phyloP scores from a whole-genome alignment of 1,140 invertebrate species.

The Aphelenchoides fujianensis region DNA sequence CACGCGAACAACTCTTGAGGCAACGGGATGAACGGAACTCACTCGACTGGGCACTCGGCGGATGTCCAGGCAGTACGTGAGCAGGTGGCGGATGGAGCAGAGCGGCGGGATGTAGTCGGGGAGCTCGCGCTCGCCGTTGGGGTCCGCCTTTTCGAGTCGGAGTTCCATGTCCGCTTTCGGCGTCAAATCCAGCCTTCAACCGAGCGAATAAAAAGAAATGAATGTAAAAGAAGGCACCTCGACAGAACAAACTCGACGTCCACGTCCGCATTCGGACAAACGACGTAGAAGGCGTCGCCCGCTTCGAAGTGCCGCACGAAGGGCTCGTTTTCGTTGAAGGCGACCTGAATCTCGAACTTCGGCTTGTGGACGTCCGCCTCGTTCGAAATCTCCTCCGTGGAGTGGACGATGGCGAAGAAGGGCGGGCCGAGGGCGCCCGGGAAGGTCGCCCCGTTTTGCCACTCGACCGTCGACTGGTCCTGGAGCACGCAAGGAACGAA shows the following conservation, averaged over 20 bases:
- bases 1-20: background rate
- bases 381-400: slow-evolving; percentile 25
- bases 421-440: slow-evolving; percentile 22
- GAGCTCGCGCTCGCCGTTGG: slow-evolving; percentile 62
- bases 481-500: background rate
- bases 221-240: slow-evolving; percentile 23
- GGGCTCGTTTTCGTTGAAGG: slow-evolving; percentile 31
- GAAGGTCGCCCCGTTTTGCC: slow-evolving; percentile 44
- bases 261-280: slow-evolving; percentile 31
- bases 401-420: slow-evolving; percentile 28
- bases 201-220: slow-evolving; percentile 10
- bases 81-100: slow-evolving; percentile 41
- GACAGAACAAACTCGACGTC: slow-evolving; percentile 49
- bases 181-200: slow-evolving; percentile 53
- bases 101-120: slow-evolving; percentile 59
- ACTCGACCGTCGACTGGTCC: slow-evolving; percentile 19
- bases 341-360: slow-evolving; percentile 36
- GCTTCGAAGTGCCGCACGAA: slow-evolving; percentile 34
- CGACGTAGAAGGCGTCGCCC: slow-evolving; percentile 49
- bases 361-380: slow-evolving; percentile 31
- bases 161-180: slow-evolving; percentile 53
- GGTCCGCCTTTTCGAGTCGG: slow-evolving; percentile 50
- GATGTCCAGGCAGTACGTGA: slow-evolving; percentile 54
- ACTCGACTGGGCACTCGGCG: slow-evolving; percentile 47
- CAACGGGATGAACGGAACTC: slow-evolving; percentile 8